Base-by-base conservation (phyloP, 2,888 invertebrate species). In the Sarcophaga caerulescens region DNA sequence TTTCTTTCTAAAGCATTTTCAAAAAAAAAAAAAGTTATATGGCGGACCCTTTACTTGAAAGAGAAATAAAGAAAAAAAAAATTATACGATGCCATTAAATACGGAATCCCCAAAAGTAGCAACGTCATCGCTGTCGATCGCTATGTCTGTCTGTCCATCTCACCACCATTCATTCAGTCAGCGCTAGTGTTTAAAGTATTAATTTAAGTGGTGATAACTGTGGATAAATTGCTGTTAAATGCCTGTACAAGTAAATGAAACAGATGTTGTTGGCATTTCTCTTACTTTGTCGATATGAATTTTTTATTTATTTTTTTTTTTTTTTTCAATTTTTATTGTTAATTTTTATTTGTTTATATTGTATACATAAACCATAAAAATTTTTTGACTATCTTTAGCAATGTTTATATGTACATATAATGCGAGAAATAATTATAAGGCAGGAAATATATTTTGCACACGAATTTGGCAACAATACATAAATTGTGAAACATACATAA, bases 101-200 rank as follows among this genome's bases (percentile, higher is more conserved):
- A 75, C 85, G 81, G 84, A 81, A 84, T 86, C 81, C 75, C 84
- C 84, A 86, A 84, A 86, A 81, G 44, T 60, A 84, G 70, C 84
- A 65, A 69, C 81, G 86, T 86, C 86, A 86, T 86, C 62, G 68
- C 59, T 0, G 71, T 68, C 71, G 70, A 66, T 84, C 25, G 60
- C 3, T 45, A 11, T 68, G 63, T 75, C 45, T 62, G 21, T 19
- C 19, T 68, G 69, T 75, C 59, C 35, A 35, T 35, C 2, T 35
- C 35, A 35, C 10, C 3, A 3, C 4, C 14, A 4, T 19, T 19
- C 4, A 3, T 21, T 44, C 63, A 63, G 66, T 71, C 71, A 77
- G 23, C 59, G 75, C 70, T 65, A 77, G 23, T 66, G 75, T 76
- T 65, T 77, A 35, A 77, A 77, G 45, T 74, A 74, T 74, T 74